A percentile compares a stretch with the other conserved stretches of the same genome.
Evolutionary conservation across 92 coral and sea anemone species (phyloP).

Genomic region (Siderastrea radians): DNA sequence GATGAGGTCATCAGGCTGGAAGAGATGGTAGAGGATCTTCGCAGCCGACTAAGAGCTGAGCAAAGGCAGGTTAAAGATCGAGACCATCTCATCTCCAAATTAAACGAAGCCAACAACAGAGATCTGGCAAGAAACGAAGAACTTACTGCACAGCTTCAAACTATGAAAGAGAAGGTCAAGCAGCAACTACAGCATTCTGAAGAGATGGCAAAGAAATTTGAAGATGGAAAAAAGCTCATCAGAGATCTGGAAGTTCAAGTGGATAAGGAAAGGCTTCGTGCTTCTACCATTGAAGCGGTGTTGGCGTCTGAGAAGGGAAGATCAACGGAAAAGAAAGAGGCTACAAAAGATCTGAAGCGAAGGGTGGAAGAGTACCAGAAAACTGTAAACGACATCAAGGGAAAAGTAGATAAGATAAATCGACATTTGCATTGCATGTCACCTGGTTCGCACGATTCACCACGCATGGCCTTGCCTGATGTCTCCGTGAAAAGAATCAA

Average conservation of each 20-base stretch:
- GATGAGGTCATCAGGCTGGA: conserved; percentile 63
- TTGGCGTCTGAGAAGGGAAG: conserved; percentile 78
- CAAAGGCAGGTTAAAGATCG: conserved; percentile 67
- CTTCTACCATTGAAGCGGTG: conserved; percentile 82
- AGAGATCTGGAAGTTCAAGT: conserved; percentile 83
- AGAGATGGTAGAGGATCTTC: conserved; percentile 70
- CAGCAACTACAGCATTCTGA: conserved; percentile 75
- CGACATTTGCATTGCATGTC: conserved; percentile 76
- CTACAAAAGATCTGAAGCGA: conserved; percentile 76
- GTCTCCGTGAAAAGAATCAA: conserved; percentile 65
- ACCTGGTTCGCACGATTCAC: conserved; percentile 64
- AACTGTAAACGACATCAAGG: conserved; percentile 81
- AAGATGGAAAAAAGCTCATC: conserved; percentile 82
- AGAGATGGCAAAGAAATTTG: conserved; percentile 81
- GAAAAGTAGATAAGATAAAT: conserved; percentile 85
- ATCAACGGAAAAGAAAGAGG: conserved; percentile 70
- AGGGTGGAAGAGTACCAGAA: conserved; percentile 86
- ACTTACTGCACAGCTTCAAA: conserved; percentile 50
- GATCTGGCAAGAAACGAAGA: conserved; percentile 71
- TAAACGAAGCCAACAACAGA: conserved; percentile 72
- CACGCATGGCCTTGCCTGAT: conserved; percentile 41
- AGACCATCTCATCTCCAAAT: conserved; percentile 73
- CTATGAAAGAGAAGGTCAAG: conserved; percentile 61
- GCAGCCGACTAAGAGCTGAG: conserved; percentile 70
- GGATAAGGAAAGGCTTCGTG: conserved; percentile 83